phyloP scores from a whole-genome alignment of 2,888 invertebrate genomes.

The Cenopis cana region DNA sequence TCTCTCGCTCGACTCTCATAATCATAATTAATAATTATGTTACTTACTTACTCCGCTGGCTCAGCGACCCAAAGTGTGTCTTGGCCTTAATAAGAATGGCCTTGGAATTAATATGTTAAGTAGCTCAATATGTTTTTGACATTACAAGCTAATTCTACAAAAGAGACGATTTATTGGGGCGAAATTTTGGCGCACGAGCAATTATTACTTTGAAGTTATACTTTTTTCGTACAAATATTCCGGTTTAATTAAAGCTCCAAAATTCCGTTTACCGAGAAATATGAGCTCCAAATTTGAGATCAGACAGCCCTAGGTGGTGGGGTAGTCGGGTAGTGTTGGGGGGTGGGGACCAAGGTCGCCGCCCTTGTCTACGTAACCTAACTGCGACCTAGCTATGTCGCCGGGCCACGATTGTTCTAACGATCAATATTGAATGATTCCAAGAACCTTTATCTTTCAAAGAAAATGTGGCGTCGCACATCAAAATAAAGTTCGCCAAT shows the following conservation, averaged over 20 bases:
- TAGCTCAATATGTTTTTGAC: neutral
- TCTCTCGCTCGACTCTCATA: neutral
- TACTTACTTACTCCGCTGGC: too few relatives aligned
- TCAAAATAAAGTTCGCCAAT: constrained; percentile 38
- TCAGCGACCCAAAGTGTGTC: too few relatives aligned
- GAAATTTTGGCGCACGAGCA: constrained; percentile 6
- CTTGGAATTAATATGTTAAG: constrained; percentile 2
- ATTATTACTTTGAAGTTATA: constrained; percentile 24
- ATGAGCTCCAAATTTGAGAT: constrained; percentile 32
- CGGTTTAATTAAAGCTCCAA: constrained; percentile 26
- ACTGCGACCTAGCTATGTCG: constrained; percentile 74
- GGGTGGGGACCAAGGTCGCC: constrained; percentile 75
- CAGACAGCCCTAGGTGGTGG: constrained; percentile 42
- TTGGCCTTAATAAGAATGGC: too few relatives aligned
- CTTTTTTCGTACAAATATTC: constrained; percentile 27
- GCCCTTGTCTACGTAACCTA: constrained; percentile 77
- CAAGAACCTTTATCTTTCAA: constrained; percentile 40
- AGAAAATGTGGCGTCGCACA: constrained; percentile 43
- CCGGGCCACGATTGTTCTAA: constrained; percentile 64
- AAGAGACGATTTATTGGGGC: neutral
- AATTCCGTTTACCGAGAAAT: constrained; percentile 36
- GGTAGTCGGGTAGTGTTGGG: constrained; percentile 47
- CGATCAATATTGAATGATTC: constrained; percentile 70
- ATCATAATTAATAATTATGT: too few relatives aligned
- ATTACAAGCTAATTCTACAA: constrained; percentile 1